A percentile compares a stretch with the other conserved stretches of the same genome.
Conservation (phyloP, 2,888 invertebrate genomes). For the Morinoia aosen region DNA sequence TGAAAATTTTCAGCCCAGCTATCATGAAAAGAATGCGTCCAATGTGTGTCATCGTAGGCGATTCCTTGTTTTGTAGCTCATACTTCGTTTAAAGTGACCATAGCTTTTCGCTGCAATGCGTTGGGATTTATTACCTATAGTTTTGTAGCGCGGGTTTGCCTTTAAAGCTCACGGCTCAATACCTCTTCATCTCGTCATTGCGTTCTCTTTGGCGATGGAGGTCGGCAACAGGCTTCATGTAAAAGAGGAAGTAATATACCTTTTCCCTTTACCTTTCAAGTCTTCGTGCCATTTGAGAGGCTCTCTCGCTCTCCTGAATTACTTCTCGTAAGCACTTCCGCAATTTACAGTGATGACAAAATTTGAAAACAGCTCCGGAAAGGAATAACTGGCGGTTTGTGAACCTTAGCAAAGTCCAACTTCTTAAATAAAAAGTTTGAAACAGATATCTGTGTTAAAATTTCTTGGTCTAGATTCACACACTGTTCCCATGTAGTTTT, state of each 20-base stretch:
- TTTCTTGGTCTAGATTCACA: no score
- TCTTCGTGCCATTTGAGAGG: not conserved
- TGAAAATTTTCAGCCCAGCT: no score
- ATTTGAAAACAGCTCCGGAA: no score
- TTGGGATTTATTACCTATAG: not conserved
- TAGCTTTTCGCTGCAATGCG: not conserved
- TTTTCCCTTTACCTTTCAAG: not conserved
- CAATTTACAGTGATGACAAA: not conserved
- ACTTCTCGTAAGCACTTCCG: not conserved
- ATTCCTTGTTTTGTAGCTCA: no score
- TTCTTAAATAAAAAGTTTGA: no score
- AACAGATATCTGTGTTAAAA: no score
- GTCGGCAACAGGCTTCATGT: not conserved
- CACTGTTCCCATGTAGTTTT: no score
- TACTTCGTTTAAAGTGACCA: not conserved
- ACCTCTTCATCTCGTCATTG: not conserved
- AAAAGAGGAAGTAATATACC: not conserved
- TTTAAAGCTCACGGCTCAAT: not conserved
- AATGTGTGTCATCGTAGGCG: no score
- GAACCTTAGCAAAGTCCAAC: no score
- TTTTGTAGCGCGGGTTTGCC: no score
- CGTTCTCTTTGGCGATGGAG: not conserved
- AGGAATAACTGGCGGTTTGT: no score
- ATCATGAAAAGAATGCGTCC: no score
- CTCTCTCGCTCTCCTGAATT: not conserved